These are phyloP conservation scores for Imbricaverruca yamaguchii DNA, from an alignment of 2,888 invertebrate genomes.

Conservation along the genomic window DNA sequence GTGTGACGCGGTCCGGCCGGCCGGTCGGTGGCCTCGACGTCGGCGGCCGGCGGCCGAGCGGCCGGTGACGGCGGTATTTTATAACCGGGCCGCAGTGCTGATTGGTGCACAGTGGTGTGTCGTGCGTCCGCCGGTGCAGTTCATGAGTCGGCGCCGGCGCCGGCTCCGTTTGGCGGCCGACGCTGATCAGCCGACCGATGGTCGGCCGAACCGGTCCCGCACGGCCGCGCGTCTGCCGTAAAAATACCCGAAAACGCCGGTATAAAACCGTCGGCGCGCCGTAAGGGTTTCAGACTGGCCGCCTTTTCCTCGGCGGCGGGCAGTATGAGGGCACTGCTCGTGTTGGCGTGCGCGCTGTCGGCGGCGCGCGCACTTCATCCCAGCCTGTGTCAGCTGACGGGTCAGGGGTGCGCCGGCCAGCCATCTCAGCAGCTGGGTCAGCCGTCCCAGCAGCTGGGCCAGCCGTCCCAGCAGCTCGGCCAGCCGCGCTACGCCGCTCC, in stretches of 20 bases:
- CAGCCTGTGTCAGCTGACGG: too few species aligned
- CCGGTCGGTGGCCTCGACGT: too few species aligned
- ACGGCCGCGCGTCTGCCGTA: neutral
- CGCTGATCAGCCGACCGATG: neutral
- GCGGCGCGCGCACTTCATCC: neutral
- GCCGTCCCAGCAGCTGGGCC: neutral
- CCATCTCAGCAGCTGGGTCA: neutral
- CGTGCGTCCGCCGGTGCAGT: too few species aligned
- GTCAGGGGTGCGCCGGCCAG: too few species aligned
- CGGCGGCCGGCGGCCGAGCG: too few species aligned
- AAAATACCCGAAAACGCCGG: neutral
- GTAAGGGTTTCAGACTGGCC: neutral
- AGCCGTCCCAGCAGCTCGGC: neutral
- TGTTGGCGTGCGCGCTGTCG: neutral
- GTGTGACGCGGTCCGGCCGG: too few species aligned
- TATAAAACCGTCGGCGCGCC: neutral
- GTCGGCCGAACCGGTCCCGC: neutral
- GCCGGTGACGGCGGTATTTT: too few species aligned
- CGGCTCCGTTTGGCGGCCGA: neutral
- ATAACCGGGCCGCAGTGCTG: too few species aligned
- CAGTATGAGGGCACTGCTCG: neutral
- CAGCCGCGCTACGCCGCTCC: neutral
- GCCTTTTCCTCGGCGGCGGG: neutral
- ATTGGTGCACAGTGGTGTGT: too few species aligned
- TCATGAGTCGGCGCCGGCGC: too few species aligned